A percentile compares a stretch with the other conserved stretches of the same genome.
phyloP scores from a whole-genome alignment of 2,888 invertebrate species.

The Lithophane semibrunnea region DNA sequence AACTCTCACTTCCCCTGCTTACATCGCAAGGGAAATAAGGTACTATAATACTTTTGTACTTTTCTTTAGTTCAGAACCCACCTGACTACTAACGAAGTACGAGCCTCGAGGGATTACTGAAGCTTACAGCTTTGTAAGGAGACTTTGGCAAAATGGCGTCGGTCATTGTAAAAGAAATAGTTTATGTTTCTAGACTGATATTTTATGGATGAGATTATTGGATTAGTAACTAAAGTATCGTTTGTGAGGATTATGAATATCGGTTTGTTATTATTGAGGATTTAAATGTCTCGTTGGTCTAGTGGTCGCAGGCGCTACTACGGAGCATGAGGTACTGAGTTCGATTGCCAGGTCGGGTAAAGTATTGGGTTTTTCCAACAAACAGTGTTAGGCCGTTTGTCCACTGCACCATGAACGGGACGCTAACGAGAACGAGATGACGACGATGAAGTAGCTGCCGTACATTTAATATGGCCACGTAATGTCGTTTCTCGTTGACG shows the following conservation, averaged over 20 bases:
- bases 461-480: too few species aligned
- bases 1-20: conserved; percentile 18
- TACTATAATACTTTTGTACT: conserved; percentile 60
- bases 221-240: not conserved
- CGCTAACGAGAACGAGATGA: too few species aligned
- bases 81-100: conserved; percentile 62
- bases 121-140: conserved; percentile 58
- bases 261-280: not conserved
- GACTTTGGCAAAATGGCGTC: conserved; percentile 50
- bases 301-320: too few species aligned
- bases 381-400: too few species aligned
- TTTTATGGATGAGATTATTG: conserved; percentile 11
- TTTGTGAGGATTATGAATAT: not conserved
- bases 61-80: conserved; percentile 47
- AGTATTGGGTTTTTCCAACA: too few species aligned
- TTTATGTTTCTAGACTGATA: conserved; percentile 27
- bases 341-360: too few species aligned
- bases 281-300: not conserved
- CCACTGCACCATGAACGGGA: too few species aligned
- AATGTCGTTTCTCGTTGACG: too few species aligned
- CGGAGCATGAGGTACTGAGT: too few species aligned
- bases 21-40: conserved; percentile 61
- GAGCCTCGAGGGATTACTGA: conserved; percentile 58
- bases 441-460: too few species aligned
- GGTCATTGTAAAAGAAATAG: conserved; percentile 36